Conservation (phyloP, 2,797 vertebrate species). For the Antennarius maculatus region DNA sequence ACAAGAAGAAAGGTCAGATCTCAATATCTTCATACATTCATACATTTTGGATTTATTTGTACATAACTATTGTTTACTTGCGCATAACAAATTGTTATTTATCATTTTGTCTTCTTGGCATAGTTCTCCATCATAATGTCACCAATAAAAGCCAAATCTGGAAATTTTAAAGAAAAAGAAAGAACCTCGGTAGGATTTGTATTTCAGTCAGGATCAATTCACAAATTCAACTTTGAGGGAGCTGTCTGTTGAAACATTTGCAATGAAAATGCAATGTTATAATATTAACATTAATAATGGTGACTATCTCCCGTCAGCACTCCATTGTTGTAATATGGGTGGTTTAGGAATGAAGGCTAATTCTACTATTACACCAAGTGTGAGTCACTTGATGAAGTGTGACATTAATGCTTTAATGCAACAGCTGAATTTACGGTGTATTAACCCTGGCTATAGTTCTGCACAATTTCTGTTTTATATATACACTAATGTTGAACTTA, state of each 20-base stretch:
- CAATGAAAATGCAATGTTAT: background rate
- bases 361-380: slow-evolving; percentile 19
- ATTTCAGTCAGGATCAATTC: slow-evolving; percentile 4
- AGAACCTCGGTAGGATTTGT: slow-evolving; percentile 3
- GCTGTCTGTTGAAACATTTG: background rate
- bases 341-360: slow-evolving; percentile 26
- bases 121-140: slow-evolving; percentile 7
- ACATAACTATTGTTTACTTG: slow-evolving; percentile 1
- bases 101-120: slow-evolving; percentile 7
- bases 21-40: too few relatives aligned
- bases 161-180: background rate
- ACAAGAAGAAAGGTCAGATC: slow-evolving; percentile 3
- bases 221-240: slow-evolving; percentile 2
- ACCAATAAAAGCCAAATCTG: background rate
- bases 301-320: slow-evolving; percentile 5
- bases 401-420: slow-evolving; percentile 32
- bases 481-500: slow-evolving; percentile 59
- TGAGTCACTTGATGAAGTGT: slow-evolving; percentile 23
- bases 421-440: slow-evolving; percentile 32
- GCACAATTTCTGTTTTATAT: slow-evolving; percentile 29
- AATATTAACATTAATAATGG: background rate
- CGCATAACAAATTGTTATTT: background rate
- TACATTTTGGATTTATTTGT: too few relatives aligned
- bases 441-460: slow-evolving; percentile 17
- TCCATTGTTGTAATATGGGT: slow-evolving; percentile 13